A percentile compares a stretch with the other conserved stretches of the same genome.
phyloP scores from a whole-genome alignment of 1,140 invertebrate species.

The Scaptomyza pallida region DNA sequence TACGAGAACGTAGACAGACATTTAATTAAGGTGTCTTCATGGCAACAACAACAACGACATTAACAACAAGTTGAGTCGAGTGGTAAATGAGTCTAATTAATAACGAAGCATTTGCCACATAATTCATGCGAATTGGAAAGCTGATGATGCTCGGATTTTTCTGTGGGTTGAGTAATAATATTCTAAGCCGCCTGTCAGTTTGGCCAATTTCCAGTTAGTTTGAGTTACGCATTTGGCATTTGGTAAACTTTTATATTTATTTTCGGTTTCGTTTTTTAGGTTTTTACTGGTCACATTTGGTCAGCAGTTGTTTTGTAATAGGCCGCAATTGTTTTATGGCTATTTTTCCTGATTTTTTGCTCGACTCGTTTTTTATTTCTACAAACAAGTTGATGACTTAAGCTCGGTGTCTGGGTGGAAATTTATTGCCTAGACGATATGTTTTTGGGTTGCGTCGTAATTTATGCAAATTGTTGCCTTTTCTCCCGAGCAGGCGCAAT shows the following conservation, averaged over 20 bases:
- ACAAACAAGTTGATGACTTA: slow-evolving; percentile 62
- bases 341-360: slow-evolving; percentile 21
- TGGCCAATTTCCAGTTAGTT: slow-evolving; percentile 17
- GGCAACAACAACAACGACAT: slow-evolving; percentile 53
- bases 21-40: slow-evolving; percentile 83
- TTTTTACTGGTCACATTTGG: slow-evolving; percentile 47
- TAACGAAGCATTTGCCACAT: slow-evolving; percentile 82
- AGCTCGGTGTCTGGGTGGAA: slow-evolving; percentile 58
- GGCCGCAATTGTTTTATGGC: background rate
- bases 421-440: slow-evolving; percentile 70
- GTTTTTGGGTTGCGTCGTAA: slow-evolving; percentile 44
- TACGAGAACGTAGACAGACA: slow-evolving; percentile 60
- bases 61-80: slow-evolving; percentile 46
- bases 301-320: slow-evolving; percentile 26
- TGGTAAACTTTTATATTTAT: slow-evolving; percentile 15
- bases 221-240: slow-evolving; percentile 14
- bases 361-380: slow-evolving; percentile 5
- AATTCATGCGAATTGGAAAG: slow-evolving; percentile 60
- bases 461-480: slow-evolving; percentile 76
- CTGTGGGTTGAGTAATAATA: slow-evolving; percentile 42
- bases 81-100: slow-evolving; percentile 83
- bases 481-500: slow-evolving; percentile 48
- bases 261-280: background rate
- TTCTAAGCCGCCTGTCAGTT: slow-evolving; percentile 37
- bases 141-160: slow-evolving; percentile 9